Percentiles rank a stretch among this genome's conserved stretches.
Evolutionary conservation across 2,888 invertebrate species (phyloP).

Genomic region (Agrotis puta): DNA sequence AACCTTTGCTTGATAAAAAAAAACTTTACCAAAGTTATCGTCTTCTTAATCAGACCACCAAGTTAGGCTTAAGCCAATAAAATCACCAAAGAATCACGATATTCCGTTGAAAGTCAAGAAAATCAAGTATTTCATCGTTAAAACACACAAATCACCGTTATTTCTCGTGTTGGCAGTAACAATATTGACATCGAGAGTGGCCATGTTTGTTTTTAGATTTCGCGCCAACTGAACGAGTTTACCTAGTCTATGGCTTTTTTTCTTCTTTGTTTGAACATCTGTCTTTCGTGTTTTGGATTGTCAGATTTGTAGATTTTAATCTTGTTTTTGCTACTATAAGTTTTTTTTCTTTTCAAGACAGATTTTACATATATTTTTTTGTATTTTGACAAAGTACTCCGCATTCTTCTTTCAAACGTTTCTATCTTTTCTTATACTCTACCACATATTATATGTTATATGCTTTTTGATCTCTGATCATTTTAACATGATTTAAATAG

Average conservation of each 20-base stretch:
- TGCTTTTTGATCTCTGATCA: no score
- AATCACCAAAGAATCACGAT: constrained; percentile 21
- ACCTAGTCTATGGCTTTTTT: constrained; percentile 55
- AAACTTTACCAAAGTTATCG: not conserved
- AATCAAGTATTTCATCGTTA: constrained; percentile 43
- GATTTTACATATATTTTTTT: not conserved
- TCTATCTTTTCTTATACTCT: no score
- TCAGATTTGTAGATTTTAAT: constrained; percentile 33
- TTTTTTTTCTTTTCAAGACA: not conserved
- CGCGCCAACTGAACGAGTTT: constrained; percentile 64
- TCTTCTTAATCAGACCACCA: constrained; percentile 50
- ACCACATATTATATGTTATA: no score
- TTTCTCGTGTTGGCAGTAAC: constrained; percentile 32
- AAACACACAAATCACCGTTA: constrained; percentile 53
- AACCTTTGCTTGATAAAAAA: no score
- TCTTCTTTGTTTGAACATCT: constrained; percentile 51
- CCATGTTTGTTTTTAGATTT: constrained; percentile 65
- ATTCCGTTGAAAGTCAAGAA: constrained; percentile 59
- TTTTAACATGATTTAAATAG: no score
- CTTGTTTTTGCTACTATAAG: not conserved
- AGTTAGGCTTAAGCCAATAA: constrained; percentile 15
- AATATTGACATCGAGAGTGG: constrained; percentile 65
- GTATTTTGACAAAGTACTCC: no score
- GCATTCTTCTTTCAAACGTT: no score
- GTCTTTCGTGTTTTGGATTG: constrained; percentile 32